A percentile compares a stretch with the other conserved stretches of the same genome.
Evolutionary conservation across 2,113 vertebrate species (phyloP).

Genomic region (Polypterus senegalus): DNA sequence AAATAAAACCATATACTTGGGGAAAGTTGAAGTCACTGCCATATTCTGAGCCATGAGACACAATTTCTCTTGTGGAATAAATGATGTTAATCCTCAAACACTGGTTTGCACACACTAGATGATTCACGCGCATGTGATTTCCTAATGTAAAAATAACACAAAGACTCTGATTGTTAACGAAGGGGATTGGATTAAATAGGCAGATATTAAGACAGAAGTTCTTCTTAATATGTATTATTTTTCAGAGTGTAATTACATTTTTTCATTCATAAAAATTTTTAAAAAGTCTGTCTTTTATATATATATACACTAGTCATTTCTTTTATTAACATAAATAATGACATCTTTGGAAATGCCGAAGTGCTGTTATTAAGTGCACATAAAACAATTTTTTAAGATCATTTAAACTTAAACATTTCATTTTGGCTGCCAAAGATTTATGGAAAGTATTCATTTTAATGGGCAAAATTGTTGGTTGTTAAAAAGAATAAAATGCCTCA

Average conservation of each 20-base stretch:
- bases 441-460: no score
- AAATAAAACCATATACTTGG: background rate
- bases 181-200: no score
- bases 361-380: no score
- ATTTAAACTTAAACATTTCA: no score
- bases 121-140: slow-evolving; percentile 30
- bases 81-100: slow-evolving; percentile 25
- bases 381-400: no score
- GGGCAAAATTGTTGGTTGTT: no score
- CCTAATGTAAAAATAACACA: slow-evolving; percentile 27
- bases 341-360: no score
- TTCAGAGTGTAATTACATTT: no score
- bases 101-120: slow-evolving; percentile 17
- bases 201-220: no score
- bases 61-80: slow-evolving; percentile 23
- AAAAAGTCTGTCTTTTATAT: background rate
- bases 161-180: slow-evolving; percentile 19
- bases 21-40: slow-evolving; percentile 24
- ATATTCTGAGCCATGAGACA: slow-evolving; percentile 8
- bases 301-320: background rate
- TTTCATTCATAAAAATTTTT: background rate
- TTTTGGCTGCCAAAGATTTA: no score
- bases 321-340: background rate
- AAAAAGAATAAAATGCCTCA: no score
- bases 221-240: no score